phyloP scores from a whole-genome alignment of 2,797 vertebrate genomes.

The Paguma larvata region DNA sequence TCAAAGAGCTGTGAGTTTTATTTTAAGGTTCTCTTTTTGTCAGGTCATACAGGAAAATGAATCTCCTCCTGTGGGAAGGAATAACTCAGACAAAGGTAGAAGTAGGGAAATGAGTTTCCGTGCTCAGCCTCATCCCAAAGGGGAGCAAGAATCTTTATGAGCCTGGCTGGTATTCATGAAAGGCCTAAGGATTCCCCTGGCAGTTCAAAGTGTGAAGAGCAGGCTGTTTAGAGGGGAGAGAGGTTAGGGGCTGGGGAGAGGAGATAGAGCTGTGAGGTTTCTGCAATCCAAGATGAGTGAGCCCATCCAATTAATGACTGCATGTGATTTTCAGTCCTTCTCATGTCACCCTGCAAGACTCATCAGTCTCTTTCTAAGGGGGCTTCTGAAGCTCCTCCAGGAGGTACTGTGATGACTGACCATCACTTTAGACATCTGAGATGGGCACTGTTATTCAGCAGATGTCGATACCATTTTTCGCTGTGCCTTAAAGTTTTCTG shows the following conservation, averaged over 20 bases:
- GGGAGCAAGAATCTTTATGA: not conserved
- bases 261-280: not conserved
- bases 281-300: not conserved
- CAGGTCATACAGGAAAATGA: not conserved
- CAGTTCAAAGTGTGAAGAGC: not conserved
- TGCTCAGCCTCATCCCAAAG: not conserved
- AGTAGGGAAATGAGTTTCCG: not conserved
- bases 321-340: not conserved
- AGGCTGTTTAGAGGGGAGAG: not conserved
- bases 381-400: not conserved
- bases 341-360: not conserved
- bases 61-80: not conserved
- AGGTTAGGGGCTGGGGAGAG: not conserved
- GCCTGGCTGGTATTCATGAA: not conserved
- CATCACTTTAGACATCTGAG: not conserved
- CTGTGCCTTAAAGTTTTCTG: not conserved
- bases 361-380: not conserved
- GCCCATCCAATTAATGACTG: not conserved
- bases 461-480: not conserved
- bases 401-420: not conserved
- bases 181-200: not conserved
- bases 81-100: not conserved
- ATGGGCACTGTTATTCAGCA: not conserved
- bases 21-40: not conserved
- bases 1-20: not conserved